Base-by-base conservation (phyloP, 2,888 invertebrate species). In the Mythimna lalbum region DNA sequence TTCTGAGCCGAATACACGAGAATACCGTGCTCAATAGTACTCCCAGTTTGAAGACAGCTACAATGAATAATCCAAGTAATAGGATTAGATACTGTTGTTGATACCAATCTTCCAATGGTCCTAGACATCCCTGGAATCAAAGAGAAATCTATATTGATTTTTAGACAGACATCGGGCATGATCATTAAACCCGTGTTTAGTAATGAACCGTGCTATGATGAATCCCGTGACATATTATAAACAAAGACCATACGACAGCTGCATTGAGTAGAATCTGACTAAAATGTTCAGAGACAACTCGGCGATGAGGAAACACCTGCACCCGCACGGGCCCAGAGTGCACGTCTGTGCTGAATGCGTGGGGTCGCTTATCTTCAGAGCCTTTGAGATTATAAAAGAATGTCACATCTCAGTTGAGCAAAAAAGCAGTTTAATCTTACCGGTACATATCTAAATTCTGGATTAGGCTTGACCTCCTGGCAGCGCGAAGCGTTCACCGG, bases 271-370 rank as follows among this genome's bases (percentile, higher is more conserved):
- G 21, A 21, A n/a, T 36, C 53, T 19, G n/a, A 98, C 98, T 63
- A 99, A 99, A 95, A 99, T 99, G 98, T 99, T 99, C 93, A 96
- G 99, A 55, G 99, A 99, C 93, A 99, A 99, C 93, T 98, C 99
- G 0, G 99, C 99, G 3, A 99, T 99, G 99, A 96, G 99, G 68
- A 99, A 99, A 92, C 99, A 99, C 90, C 95, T 99, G 69, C 99
- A 99, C 92, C 99, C 99, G 61, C 99, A 99, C 93, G 99, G 99
- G 0, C 99, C 99, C 0, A 95, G 99, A 2, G 99, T 99, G 0
- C 99, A 99, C 89, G 99, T 99, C 0, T 99, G 99, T 93, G 99
- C 99, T 0, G 99, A 99, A 89, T 99, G 99, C 94, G 99, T 27
- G 14, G n/a, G n/a, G 19, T 12, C 2, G 4, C 9, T 2, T 23